Evolutionary conservation across 2,797 vertebrate species (phyloP).

Genomic region (Characodon lateralis): DNA sequence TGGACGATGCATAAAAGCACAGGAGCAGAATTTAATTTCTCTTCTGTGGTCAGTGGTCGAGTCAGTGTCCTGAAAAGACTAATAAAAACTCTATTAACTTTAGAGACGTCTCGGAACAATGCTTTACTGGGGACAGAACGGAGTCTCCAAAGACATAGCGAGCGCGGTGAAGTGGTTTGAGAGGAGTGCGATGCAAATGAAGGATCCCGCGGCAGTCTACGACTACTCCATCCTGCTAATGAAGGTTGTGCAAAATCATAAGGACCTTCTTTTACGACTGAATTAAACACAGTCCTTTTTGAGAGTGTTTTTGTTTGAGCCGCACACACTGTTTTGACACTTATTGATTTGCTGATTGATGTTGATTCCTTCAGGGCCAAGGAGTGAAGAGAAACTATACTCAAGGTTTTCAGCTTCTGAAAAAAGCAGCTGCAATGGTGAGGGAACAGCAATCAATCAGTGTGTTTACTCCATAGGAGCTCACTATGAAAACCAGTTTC

Average conservation of each 20-base stretch:
- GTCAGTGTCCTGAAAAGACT: slow-evolving; percentile 21
- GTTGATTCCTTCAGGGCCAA: slow-evolving; percentile 83
- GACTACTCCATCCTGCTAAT: slow-evolving; percentile 90
- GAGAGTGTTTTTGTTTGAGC: slow-evolving; percentile 18
- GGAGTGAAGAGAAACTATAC: slow-evolving; percentile 88
- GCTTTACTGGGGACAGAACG: slow-evolving; percentile 90
- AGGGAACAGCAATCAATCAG: slow-evolving; percentile 28
- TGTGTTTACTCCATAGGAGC: slow-evolving; percentile 37
- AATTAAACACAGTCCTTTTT: slow-evolving; percentile 18
- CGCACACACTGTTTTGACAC: slow-evolving; percentile 47
- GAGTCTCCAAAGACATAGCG: slow-evolving; percentile 85
- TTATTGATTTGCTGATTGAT: slow-evolving; percentile 66
- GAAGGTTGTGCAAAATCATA: slow-evolving; percentile 79
- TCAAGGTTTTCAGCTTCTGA: slow-evolving; percentile 86
- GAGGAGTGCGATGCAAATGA: slow-evolving; percentile 87
- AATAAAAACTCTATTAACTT: slow-evolving; percentile 40
- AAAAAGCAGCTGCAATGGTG: slow-evolving; percentile 92
- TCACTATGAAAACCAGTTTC: slow-evolving; percentile 27
- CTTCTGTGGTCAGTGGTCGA: slow-evolving; percentile 1
- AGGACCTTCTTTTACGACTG: slow-evolving; percentile 25
- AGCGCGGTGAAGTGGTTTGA: slow-evolving; percentile 88
- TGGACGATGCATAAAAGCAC: slow-evolving; percentile 1
- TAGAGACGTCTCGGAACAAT: slow-evolving; percentile 88
- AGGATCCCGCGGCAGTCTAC: slow-evolving; percentile 85
- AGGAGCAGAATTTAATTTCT: slow-evolving; percentile 10